phyloP scores from a whole-genome alignment of 2,888 invertebrate species.

The Drosophila monieri region DNA sequence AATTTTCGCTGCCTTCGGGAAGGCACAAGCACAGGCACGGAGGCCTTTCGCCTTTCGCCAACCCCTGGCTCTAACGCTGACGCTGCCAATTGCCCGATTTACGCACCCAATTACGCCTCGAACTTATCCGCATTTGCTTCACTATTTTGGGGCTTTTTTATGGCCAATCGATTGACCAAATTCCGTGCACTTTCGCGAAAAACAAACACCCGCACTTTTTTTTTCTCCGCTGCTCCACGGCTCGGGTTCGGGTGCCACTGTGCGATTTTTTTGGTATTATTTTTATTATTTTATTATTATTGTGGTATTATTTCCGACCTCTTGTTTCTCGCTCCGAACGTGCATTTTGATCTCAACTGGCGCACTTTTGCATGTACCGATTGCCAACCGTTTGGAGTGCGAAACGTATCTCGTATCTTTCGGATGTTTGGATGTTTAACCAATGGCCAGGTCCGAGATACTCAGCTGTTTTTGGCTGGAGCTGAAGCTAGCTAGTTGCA shows the following conservation, averaged over 20 bases:
- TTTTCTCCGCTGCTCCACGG: background rate
- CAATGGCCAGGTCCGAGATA: no score
- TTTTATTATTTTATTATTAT: background rate
- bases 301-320: background rate
- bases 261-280: background rate
- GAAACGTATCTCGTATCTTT: no score
- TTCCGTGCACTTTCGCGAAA: constrained; percentile 58
- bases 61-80: background rate
- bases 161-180: constrained; percentile 48
- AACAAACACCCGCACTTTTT: background rate
- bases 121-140: constrained; percentile 24
- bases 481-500: no score
- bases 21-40: background rate
- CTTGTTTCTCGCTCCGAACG: no score
- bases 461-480: no score
- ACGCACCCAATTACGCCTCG: constrained; percentile 51
- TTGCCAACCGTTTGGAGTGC: no score
- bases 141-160: constrained; percentile 40
- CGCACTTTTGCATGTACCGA: no score
- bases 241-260: background rate
- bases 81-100: constrained; percentile 13
- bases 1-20: constrained; percentile 23
- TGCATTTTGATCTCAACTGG: no score
- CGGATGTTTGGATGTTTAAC: no score
- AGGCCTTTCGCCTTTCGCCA: constrained; percentile 5